phyloP scores from a whole-genome alignment of 2,888 invertebrate genomes.

The Heliothis peltigera region DNA sequence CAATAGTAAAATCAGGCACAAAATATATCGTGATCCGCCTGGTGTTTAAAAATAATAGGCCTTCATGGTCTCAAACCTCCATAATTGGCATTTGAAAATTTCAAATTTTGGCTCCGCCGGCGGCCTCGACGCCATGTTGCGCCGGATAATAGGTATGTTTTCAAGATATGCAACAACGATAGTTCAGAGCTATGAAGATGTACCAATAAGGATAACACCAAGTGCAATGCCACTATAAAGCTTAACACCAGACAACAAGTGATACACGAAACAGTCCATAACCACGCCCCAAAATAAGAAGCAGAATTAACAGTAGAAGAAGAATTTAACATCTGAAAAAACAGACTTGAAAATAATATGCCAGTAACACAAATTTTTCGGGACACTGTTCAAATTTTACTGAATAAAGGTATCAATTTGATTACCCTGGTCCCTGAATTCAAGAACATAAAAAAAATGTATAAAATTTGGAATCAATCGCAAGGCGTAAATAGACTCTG shows the following conservation, averaged over 20 bases:
- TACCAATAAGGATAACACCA: slow-evolving; percentile 24
- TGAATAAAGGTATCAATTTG: slow-evolving; percentile 26
- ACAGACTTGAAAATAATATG: slow-evolving; percentile 29
- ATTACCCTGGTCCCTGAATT: slow-evolving; percentile 28
- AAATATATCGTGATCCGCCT: too few relatives aligned
- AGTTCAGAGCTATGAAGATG: slow-evolving; percentile 41
- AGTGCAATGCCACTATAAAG: slow-evolving; percentile 10
- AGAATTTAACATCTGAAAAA: slow-evolving; percentile 28
- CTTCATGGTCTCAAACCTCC: too few relatives aligned
- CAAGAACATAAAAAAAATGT: slow-evolving; percentile 30
- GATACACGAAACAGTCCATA: slow-evolving; percentile 33
- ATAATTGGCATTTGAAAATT: too few relatives aligned
- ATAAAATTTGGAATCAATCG: slow-evolving; percentile 27
- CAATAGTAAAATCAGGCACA: too few relatives aligned
- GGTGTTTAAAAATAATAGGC: too few relatives aligned
- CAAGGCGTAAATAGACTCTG: slow-evolving; percentile 32
- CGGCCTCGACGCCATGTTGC: too few relatives aligned
- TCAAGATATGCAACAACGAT: slow-evolving; percentile 42
- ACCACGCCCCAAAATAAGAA: slow-evolving; percentile 21
- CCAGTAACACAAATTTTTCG: slow-evolving; percentile 24
- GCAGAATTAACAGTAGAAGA: slow-evolving; percentile 27
- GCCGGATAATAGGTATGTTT: slow-evolving; percentile 34
- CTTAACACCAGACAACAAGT: neutral
- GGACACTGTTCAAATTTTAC: slow-evolving; percentile 22
- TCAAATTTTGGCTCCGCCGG: too few relatives aligned